Conservation (phyloP, 2,797 vertebrate species). For the Hirundo rustica region DNA sequence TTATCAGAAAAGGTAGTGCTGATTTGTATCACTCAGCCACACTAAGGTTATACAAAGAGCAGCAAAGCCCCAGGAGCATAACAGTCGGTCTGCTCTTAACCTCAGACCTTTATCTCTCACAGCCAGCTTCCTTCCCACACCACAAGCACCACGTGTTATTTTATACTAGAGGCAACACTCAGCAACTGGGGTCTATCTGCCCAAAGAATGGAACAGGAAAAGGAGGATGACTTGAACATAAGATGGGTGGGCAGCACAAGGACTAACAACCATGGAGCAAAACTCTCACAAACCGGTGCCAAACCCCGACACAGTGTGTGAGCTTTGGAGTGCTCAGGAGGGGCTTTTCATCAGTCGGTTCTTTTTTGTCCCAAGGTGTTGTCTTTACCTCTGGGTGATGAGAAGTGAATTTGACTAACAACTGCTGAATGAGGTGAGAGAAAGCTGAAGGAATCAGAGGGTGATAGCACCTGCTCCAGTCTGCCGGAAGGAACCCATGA, state of each 20-base stretch:
- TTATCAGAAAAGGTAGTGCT: conserved; percentile 64
- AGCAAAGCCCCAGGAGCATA: conserved; percentile 66
- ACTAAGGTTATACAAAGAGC: conserved; percentile 72
- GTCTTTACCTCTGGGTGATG: background rate
- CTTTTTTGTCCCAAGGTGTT: background rate
- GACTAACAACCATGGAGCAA: background rate
- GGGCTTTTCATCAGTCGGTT: background rate
- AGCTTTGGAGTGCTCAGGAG: background rate
- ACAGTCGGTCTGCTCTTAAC: conserved; percentile 71
- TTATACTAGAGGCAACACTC: conserved; percentile 37
- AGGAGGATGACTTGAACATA: background rate
- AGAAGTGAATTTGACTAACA: background rate
- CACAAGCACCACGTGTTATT: conserved; percentile 57
- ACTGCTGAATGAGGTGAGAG: conserved; percentile 14
- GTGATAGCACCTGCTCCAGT: background rate
- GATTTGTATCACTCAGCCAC: conserved; percentile 68
- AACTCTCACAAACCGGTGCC: background rate
- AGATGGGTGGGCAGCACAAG: background rate
- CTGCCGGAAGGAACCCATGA: conserved; percentile 3
- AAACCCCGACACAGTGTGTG: background rate
- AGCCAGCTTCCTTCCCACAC: conserved; percentile 78
- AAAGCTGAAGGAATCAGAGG: conserved; percentile 3
- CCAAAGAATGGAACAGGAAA: conserved; percentile 25
- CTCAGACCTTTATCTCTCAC: conserved; percentile 77
- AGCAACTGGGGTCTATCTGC: conserved; percentile 28